phyloP scores from a whole-genome alignment of 2,113 vertebrate genomes.

The Crotalus viridis region DNA sequence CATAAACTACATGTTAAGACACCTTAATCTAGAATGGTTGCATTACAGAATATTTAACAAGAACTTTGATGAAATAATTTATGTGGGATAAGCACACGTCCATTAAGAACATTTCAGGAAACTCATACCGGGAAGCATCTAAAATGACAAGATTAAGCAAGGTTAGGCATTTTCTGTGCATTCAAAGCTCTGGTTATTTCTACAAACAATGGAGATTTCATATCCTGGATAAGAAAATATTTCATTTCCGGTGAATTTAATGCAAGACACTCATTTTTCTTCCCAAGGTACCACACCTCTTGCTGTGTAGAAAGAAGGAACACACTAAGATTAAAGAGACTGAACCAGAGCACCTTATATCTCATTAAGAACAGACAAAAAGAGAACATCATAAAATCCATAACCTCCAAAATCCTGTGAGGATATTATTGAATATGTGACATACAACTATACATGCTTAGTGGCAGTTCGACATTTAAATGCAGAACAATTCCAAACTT shows the following conservation, averaged over 20 bases:
- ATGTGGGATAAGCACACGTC: not conserved
- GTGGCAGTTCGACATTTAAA: not conserved
- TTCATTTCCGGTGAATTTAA: not conserved
- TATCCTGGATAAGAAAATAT: not conserved
- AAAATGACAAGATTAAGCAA: not conserved
- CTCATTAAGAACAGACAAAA: not conserved
- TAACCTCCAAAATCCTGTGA: not conserved
- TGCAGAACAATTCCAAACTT: not conserved
- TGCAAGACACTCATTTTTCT: not conserved
- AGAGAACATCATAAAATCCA: not conserved
- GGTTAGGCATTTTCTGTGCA: not conserved
- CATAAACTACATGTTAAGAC: not conserved
- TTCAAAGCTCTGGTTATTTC: not conserved
- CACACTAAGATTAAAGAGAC: not conserved
- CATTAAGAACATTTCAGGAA: not conserved
- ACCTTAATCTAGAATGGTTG: not conserved
- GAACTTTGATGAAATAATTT: not conserved
- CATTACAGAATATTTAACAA: not conserved
- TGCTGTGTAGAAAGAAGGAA: not conserved
- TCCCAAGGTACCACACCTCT: not conserved
- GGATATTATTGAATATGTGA: not conserved
- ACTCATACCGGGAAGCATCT: not conserved
- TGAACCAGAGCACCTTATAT: not conserved
- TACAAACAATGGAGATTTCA: not conserved
- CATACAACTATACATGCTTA: not conserved